Percentiles rank a stretch among this genome's conserved stretches.
phyloP scores from a whole-genome alignment of 2,113 vertebrate genomes.

The Psammodynastes pulverulentus region DNA sequence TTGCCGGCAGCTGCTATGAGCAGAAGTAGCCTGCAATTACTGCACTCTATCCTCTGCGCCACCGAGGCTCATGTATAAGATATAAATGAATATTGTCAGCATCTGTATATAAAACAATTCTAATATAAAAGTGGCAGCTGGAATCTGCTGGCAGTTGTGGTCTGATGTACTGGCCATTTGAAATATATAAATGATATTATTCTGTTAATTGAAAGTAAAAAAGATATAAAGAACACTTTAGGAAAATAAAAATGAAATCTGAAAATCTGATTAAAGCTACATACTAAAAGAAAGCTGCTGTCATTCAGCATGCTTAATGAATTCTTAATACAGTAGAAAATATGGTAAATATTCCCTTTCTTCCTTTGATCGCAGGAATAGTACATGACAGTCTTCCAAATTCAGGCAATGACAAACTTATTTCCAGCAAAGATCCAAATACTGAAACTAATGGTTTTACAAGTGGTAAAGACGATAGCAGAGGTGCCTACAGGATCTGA shows the following conservation, averaged over 20 bases:
- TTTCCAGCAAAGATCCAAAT: not conserved
- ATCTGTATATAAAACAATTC: not conserved
- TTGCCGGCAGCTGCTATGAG: too few relatives aligned
- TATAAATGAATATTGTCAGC: not conserved
- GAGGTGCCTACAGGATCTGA: not conserved
- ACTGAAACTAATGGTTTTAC: not conserved
- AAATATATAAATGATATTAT: not conserved
- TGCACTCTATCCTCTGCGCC: too few relatives aligned
- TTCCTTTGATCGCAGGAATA: not conserved
- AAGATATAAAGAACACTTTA: not conserved
- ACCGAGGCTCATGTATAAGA: too few relatives aligned
- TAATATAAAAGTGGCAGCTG: not conserved
- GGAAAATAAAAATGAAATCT: not conserved
- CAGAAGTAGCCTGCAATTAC: too few relatives aligned
- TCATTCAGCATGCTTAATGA: not conserved
- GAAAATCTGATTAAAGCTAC: not conserved
- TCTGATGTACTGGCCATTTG: not conserved
- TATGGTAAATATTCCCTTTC: not conserved
- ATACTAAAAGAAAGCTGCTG: not conserved
- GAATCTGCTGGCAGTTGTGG: not conserved
- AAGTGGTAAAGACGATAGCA: not conserved
- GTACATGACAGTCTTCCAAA: not conserved
- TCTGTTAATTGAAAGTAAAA: not conserved
- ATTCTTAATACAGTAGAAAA: not conserved
- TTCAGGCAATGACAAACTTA: not conserved